These are phyloP conservation scores for Nesoenas mayeri DNA, from an alignment of 2,113 vertebrate genomes.

Conservation along the genomic window DNA sequence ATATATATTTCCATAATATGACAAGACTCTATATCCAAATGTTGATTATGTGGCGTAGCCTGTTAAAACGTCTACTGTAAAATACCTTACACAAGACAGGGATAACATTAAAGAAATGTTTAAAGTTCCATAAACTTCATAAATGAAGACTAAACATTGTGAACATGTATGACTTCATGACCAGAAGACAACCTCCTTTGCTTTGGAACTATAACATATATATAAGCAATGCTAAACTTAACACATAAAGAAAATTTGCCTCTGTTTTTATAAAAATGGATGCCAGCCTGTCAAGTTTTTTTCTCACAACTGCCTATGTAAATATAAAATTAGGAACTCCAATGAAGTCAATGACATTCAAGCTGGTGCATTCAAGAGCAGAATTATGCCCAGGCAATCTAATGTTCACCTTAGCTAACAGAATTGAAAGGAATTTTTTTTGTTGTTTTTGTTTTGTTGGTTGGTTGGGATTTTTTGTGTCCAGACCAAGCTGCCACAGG, in stretches of 20 bases:
- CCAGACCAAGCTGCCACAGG: not conserved
- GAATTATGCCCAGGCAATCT: not conserved
- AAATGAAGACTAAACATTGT: not conserved
- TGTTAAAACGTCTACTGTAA: not conserved
- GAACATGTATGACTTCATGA: not conserved
- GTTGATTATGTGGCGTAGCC: not conserved
- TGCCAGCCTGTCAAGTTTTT: not conserved
- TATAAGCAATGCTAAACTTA: not conserved
- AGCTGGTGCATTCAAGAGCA: not conserved
- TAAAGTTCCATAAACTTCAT: not conserved
- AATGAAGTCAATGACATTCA: not conserved
- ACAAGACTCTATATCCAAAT: not conserved
- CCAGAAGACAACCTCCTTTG: not conserved
- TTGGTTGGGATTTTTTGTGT: not conserved
- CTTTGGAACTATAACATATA: not conserved
- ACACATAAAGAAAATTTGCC: not conserved
- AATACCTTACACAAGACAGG: not conserved
- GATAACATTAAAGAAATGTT: not conserved
- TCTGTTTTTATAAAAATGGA: not conserved
- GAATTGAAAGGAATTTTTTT: not conserved
- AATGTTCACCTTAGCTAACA: not conserved
- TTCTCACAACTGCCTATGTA: not conserved
- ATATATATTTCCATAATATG: not conserved
- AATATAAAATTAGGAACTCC: not conserved
- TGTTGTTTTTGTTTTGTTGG: too few species aligned